These are phyloP conservation scores for Athripsodes cinereus DNA, from an alignment of 2,888 invertebrate genomes.

Conservation along the genomic window DNA sequence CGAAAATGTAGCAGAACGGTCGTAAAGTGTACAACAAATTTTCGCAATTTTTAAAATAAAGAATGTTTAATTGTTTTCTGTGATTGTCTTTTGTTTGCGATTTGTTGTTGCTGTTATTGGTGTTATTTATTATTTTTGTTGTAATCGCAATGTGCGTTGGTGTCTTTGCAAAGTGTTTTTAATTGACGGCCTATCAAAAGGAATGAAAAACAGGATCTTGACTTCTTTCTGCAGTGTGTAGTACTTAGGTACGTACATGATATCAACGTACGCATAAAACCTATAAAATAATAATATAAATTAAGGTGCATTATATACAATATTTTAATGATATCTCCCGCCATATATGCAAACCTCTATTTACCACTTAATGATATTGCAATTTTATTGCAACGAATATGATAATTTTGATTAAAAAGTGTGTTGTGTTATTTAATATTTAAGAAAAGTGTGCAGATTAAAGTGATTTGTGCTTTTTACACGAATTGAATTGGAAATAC, in stretches of 20 bases:
- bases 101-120: background rate
- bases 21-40: too few species aligned
- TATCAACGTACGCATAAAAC: background rate
- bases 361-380: background rate
- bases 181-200: constrained; percentile 12
- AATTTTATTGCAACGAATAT: background rate
- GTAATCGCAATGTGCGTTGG: background rate
- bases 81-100: background rate
- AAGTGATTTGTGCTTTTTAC: background rate
- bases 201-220: constrained; percentile 8
- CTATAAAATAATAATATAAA: too few species aligned
- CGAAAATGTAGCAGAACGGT: background rate
- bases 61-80: background rate
- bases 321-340: constrained; percentile 6
- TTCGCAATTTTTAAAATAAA: too few species aligned
- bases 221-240: background rate
- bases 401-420: background rate
- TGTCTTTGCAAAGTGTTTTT: constrained; percentile 9
- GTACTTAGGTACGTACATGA: constrained; percentile 8
- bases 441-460: background rate
- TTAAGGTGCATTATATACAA: background rate
- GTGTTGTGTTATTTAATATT: background rate
- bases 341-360: background rate
- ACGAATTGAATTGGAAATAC: too few species aligned
- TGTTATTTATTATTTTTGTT: background rate